Evolutionary conservation across 1,140 invertebrate species (phyloP).

Genomic region (Caerostris darwini): DNA sequence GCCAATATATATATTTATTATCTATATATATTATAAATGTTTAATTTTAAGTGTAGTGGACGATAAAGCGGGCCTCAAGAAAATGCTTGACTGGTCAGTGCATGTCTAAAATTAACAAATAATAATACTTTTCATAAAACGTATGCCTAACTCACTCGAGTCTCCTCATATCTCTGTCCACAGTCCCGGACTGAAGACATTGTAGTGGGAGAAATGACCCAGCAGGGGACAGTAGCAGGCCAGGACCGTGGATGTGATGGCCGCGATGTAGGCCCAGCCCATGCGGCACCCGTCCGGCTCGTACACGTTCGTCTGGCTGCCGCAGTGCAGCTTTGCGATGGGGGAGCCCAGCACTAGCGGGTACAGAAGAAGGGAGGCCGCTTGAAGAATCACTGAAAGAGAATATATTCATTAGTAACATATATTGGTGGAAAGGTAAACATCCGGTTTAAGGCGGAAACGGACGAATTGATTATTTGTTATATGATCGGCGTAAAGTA

Average conservation of each 20-base stretch:
- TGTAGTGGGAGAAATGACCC: slow-evolving; percentile 68
- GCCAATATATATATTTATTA: background rate
- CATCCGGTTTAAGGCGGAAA: background rate
- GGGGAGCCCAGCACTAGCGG: slow-evolving; percentile 65
- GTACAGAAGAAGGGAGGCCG: slow-evolving; percentile 63
- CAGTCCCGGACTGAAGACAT: slow-evolving; percentile 60
- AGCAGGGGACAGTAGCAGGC: slow-evolving; percentile 76
- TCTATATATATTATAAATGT: background rate
- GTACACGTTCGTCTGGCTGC: slow-evolving; percentile 37
- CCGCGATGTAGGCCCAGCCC: slow-evolving; percentile 77
- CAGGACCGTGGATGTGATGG: slow-evolving; percentile 72
- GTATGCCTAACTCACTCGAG: background rate
- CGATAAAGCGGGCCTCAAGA: background rate
- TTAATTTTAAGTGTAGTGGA: background rate
- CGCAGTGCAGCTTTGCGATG: slow-evolving; percentile 70
- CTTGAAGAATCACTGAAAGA: slow-evolving; percentile 72
- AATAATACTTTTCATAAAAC: background rate
- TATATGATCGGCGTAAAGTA: no score
- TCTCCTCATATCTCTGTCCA: slow-evolving; percentile 67
- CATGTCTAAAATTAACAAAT: background rate
- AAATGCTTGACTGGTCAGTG: no score
- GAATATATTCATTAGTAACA: background rate
- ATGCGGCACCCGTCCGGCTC: slow-evolving; percentile 57
- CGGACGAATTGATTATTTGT: no score
- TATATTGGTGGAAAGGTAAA: no score